Base-by-base conservation (phyloP, 2,113 vertebrate genomes). In the Nycticryphes semicollaris region DNA sequence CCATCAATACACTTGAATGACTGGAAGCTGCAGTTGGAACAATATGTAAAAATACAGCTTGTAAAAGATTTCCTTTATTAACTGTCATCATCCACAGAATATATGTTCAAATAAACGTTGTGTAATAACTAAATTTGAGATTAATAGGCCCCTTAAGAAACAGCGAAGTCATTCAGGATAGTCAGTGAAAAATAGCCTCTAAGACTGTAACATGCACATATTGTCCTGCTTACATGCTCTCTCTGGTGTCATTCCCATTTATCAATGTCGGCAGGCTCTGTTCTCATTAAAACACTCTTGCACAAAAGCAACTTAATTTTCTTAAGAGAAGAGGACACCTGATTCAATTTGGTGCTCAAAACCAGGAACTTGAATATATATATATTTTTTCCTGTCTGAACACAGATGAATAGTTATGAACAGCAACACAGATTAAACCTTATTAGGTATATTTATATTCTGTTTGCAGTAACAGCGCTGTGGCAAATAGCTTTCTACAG, bases 311-410 rank as follows among this genome's bases (percentile, higher is more conserved):
- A 99, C 99, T 99, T 99, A 98, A 99, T 99, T 99, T 99, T 98
- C 98, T 99, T 99, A 99, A 99, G 98, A 99, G 98, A 98, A 99
- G 98, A 98, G 99, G 99, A 99, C 99, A 99, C 99, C 98, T 99
- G 99, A 99, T 99, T 99, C 99, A 99, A 99, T 99, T 99, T 99
- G 98, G 95, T 83, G 79, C 95, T 98, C 72, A 97, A 98, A 99
- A 98, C 97, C 96, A 94, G 96, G 91, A 98, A 97, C 96, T 95
- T 94, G 98, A 98, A 98, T 98, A 90, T 98, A 98, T 98, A 98
- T 98, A 94, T 98, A 96, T 98, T 14, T 97, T 97, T 95, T 94
- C 86, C 93, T 87, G 66, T 94, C 89, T 94, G 81, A 97, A 97
- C 97, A 98, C 97, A 97, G 97, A 98, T 98, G 98, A 98, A 98